Conservation (phyloP, 2,113 vertebrate species). For the Mirounga angustirostris region DNA sequence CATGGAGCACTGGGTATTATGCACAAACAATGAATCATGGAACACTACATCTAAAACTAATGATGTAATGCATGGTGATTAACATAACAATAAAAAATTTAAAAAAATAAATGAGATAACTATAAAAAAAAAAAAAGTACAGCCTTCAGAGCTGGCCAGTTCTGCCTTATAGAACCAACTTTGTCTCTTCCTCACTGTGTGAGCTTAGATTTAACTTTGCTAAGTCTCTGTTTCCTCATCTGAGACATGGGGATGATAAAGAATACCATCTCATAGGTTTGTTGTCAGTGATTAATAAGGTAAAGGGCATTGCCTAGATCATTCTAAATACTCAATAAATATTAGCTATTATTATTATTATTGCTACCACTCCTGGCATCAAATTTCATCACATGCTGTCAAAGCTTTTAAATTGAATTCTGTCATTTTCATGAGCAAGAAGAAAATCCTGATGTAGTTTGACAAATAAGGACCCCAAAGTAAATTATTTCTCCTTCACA, state of each 20-base stretch:
- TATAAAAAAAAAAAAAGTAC: background rate
- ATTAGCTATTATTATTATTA: background rate
- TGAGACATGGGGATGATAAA: background rate
- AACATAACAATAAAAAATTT: no score
- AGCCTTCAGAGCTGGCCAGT: background rate
- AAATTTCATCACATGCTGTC: background rate
- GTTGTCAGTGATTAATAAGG: background rate
- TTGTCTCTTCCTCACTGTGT: background rate
- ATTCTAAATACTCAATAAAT: background rate
- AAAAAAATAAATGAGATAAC: no score
- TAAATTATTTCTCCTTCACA: constrained; percentile 61
- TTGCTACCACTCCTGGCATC: background rate
- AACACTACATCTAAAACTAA: no score
- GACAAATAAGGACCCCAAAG: constrained; percentile 21
- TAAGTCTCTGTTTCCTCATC: background rate
- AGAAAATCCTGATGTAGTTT: constrained; percentile 50
- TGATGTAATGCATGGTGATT: no score
- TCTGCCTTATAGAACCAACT: background rate
- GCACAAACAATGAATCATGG: no score
- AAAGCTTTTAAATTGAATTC: constrained; percentile 29
- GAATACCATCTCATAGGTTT: background rate
- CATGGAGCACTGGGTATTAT: no score
- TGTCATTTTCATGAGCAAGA: constrained; percentile 31
- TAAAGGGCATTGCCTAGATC: background rate
- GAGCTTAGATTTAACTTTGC: background rate